These are phyloP conservation scores for Allenopithecus nigroviridis DNA, from an alignment of 2,797 vertebrate genomes.

Conservation along the genomic window DNA sequence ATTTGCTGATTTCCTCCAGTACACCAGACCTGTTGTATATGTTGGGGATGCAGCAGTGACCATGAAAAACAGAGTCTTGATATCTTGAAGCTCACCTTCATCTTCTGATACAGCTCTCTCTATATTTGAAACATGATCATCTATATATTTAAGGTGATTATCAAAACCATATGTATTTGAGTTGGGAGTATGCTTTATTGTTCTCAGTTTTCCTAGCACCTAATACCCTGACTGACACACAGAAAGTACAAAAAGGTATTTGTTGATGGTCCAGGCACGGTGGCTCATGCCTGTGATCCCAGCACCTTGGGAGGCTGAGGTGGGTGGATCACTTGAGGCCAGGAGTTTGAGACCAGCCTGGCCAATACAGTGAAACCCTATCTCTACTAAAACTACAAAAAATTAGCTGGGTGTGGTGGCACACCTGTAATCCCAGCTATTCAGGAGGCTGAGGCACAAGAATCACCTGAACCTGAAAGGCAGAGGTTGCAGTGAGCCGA, in stretches of 20 bases:
- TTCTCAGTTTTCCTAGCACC: constrained; percentile 7
- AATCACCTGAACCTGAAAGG: too few species aligned
- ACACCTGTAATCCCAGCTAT: too few species aligned
- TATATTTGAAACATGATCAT: constrained; percentile 24
- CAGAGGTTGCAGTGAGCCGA: too few species aligned
- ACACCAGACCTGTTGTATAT: neutral
- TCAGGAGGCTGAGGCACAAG: too few species aligned
- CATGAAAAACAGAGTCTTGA: neutral
- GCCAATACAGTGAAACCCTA: too few species aligned
- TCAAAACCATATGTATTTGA: constrained; percentile 5
- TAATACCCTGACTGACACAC: neutral
- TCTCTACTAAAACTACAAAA: too few species aligned
- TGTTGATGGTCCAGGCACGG: neutral
- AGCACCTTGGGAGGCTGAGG: too few species aligned
- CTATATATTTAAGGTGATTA: constrained; percentile 32
- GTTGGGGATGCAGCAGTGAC: neutral
- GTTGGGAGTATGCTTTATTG: neutral
- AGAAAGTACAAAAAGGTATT: neutral
- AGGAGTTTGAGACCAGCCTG: too few species aligned
- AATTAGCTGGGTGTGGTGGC: too few species aligned
- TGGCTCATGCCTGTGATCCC: too few species aligned
- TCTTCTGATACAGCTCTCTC: constrained; percentile 8
- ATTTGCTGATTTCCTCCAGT: neutral
- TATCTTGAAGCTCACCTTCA: neutral
- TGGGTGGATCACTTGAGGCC: too few species aligned